phyloP scores from a whole-genome alignment of 2,113 vertebrate species.

The Syngnathus scovelli region DNA sequence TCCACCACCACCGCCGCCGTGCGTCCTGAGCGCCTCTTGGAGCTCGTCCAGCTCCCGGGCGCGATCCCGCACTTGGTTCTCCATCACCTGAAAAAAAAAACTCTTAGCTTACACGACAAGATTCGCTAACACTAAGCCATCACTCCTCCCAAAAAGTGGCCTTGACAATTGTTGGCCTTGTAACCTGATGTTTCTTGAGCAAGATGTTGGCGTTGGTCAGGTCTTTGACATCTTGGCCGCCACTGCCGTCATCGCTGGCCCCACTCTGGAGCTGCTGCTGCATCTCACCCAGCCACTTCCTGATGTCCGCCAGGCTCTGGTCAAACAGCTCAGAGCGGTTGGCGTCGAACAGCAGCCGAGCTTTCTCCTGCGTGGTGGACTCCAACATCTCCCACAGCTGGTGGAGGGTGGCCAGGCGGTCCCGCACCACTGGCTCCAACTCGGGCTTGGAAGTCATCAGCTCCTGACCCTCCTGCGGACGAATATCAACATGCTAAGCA shows the following conservation, averaged over 20 bases:
- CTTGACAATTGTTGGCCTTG: no score
- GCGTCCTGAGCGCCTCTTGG: conserved; percentile 67
- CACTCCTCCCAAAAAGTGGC: no score
- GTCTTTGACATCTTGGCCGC: conserved; percentile 79
- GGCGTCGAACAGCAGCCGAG: conserved; percentile 80
- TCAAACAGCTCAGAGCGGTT: conserved; percentile 81
- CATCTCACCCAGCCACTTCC: conserved; percentile 77
- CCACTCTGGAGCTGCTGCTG: conserved; percentile 74
- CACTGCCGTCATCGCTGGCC: conserved; percentile 3
- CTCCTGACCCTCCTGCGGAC: conserved; percentile 78
- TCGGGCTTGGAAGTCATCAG: conserved; percentile 79
- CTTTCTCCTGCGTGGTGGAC: conserved; percentile 75
- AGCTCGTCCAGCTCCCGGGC: conserved; percentile 84
- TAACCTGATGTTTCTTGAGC: conserved; percentile 85
- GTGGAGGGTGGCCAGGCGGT: conserved; percentile 74
- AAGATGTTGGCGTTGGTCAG: conserved; percentile 86
- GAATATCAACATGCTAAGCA: background rate
- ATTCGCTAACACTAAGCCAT: no score
- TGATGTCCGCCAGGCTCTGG: conserved; percentile 79
- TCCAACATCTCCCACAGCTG: conserved; percentile 79
- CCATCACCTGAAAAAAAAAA: conserved; percentile 71
- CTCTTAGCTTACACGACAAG: no score
- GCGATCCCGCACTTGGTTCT: conserved; percentile 84
- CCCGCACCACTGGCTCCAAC: conserved; percentile 66
- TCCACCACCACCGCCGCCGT: conserved; percentile 27